Percentiles rank a stretch among this genome's conserved stretches.
Evolutionary conservation across 2,797 vertebrate species (phyloP).

Genomic region (Coendou prehensilis): DNA sequence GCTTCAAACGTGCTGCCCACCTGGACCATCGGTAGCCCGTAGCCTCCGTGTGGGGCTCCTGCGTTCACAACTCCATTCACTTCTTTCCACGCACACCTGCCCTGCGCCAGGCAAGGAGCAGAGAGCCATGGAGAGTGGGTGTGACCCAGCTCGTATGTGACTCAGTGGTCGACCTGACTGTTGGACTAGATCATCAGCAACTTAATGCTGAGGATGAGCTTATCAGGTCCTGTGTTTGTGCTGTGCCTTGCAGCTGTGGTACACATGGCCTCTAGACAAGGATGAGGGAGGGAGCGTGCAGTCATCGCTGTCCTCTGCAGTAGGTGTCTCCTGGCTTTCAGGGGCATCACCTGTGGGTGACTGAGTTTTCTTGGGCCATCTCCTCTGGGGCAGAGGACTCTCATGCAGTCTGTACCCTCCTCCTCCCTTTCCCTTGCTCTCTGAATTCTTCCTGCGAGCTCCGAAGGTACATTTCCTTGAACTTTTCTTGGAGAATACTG

Average conservation of each 20-base stretch:
- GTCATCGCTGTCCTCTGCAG: neutral
- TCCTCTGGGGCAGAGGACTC: neutral
- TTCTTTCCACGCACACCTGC: neutral
- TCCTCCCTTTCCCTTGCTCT: neutral
- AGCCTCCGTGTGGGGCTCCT: neutral
- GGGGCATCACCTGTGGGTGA: neutral
- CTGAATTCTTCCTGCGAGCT: neutral
- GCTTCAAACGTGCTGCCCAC: neutral
- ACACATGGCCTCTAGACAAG: fast-evolving
- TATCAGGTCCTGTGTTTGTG: fast-evolving
- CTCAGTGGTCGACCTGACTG: neutral
- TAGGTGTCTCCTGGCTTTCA: neutral
- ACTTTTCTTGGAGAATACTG: neutral
- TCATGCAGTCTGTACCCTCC: neutral
- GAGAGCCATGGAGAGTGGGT: neutral
- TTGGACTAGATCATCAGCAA: neutral
- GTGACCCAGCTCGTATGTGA: neutral
- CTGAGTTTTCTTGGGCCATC: neutral
- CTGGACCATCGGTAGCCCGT: neutral
- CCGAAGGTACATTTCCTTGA: neutral
- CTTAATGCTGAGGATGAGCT: neutral
- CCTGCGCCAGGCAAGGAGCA: neutral
- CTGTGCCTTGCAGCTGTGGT: no score
- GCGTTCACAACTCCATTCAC: neutral
- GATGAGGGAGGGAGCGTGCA: neutral